Conservation (phyloP, 2,888 invertebrate genomes). For the Andrena bucephala region DNA sequence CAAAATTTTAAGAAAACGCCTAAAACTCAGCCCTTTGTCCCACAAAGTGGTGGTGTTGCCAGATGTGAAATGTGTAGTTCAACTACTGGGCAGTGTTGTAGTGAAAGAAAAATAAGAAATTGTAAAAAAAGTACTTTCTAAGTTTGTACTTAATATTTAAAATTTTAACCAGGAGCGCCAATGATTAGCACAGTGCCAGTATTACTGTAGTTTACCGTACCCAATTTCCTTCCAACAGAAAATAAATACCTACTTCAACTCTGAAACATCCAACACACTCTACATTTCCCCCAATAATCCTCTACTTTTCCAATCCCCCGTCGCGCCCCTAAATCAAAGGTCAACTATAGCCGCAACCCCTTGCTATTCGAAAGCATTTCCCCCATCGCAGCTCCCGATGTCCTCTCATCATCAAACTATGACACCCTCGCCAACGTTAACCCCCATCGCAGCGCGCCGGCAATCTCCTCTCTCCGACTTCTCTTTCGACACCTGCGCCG, state of each 20-base stretch:
- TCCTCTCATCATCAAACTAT: background rate
- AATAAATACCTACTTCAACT: no score
- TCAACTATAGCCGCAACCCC: background rate
- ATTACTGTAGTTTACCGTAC: no score
- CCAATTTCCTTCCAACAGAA: no score
- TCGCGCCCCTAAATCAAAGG: background rate
- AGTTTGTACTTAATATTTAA: no score
- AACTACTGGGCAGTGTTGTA: no score
- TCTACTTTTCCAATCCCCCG: background rate
- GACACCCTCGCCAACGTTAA: background rate
- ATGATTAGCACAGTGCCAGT: no score
- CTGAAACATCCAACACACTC: no score
- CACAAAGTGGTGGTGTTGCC: no score
- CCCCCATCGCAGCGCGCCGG: background rate
- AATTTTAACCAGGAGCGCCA: no score
- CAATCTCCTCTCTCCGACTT: slow-evolving; percentile 19
- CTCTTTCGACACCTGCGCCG: slow-evolving; percentile 47
- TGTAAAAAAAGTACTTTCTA: no score
- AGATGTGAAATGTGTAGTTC: no score
- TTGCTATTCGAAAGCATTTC: background rate
- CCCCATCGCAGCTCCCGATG: background rate
- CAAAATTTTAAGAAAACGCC: background rate
- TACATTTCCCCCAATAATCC: background rate
- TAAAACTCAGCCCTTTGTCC: background rate
- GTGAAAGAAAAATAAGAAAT: no score